Base-by-base conservation (phyloP, 1,140 invertebrate genomes). In the Lycorma delicatula region DNA sequence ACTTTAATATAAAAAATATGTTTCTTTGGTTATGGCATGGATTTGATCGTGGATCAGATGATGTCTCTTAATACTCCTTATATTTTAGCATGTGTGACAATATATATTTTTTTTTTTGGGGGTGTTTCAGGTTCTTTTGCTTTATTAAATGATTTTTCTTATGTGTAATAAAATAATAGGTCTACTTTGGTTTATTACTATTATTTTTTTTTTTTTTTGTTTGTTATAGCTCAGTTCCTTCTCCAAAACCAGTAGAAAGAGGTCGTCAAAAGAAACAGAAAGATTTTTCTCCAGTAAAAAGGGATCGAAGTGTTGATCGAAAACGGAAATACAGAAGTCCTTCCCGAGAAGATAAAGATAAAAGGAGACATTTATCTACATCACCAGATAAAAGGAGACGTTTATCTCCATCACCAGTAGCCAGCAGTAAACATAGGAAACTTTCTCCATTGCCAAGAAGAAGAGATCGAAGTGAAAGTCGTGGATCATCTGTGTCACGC, bases 401-500 rank as follows among this genome's bases (percentile, higher is more conserved):
- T 44, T 16, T 7, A 20, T 44, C 41, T 44, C 41, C 41, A 9
- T 34, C n/a, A 1, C 41, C 11, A 44, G 41, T 41, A 41, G 36
- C 20, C n/a, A 41, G 11, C 41, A 44, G 41, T 18, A 44, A 44
- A 11, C 9, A 22, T 1, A 44, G 41, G 13, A 44, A 44, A 22
- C n/a, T n/a, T n/a, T n/a, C n/a, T n/a, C n/a, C n/a, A n/a, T 44
- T 44, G 41, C 23, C 41, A 11, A 22, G 3, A 22, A 18, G 11
- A 9, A 44, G 23, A 20, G 41, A 44, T 44, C 41, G 41, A 4
- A 51, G 48, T 51, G 48, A 23, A 23, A 51, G 48, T 51, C 48
- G 16, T 20, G 18, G n/a, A 22, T 18, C 51, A 2, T 28, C 51
- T 3, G 2, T 36, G n/a, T 23, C 16, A 6, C 16, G 28, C 18